Base-by-base conservation (phyloP, 2,113 vertebrate species). In the Vimba vimba region DNA sequence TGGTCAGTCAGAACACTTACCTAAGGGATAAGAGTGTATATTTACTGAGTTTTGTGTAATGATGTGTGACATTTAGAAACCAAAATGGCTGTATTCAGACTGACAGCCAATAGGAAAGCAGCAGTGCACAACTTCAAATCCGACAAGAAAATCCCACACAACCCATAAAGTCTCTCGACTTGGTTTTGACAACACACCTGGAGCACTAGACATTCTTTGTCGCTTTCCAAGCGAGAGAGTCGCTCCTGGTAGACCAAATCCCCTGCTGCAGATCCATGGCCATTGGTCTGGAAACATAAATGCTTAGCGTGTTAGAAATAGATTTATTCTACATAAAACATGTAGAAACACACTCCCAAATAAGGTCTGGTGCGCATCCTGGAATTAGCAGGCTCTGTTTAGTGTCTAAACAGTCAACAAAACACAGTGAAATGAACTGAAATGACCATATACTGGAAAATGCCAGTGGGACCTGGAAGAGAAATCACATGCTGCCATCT, bases 1-100 rank as follows among this genome's bases (percentile, higher is more conserved):
- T 99, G 98, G 92, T 99, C 98, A 0, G 98, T 99, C 55, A 99
- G 92, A 84, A 99, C 97, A 4, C 98, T 99, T 0, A 99, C 97
- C 98, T 99, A 89, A 6, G 86, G 8, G 62, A 81, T 33, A 6
- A 50, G 19, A 39, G 43, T 12, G 23, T 1, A 30, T 33, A 50
- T 11, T 43, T 33, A 19, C 59, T 30, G 15, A 33, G 47, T 60
- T 57, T 43, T 43, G 43, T 45, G n/a, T 21, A 23, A 43, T 81
- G 60, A 62, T 60, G 39, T 7, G 2, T 30, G 13, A 47, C 13
- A 30, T 66, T 82, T 82, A 66, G 60, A 81, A 82, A 23, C 21
- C 23, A 25, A 6, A 83, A 8, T 39, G 7, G 13, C 11, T 10
- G 27, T 1, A 52, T 17, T 55, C 13, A 21, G 5, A 47, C n/a